Evolutionary conservation across 2,888 invertebrate species (phyloP), one percentile per base, ranked within the genome.

Genomic region (Drosophila subsilvestris): DNA sequence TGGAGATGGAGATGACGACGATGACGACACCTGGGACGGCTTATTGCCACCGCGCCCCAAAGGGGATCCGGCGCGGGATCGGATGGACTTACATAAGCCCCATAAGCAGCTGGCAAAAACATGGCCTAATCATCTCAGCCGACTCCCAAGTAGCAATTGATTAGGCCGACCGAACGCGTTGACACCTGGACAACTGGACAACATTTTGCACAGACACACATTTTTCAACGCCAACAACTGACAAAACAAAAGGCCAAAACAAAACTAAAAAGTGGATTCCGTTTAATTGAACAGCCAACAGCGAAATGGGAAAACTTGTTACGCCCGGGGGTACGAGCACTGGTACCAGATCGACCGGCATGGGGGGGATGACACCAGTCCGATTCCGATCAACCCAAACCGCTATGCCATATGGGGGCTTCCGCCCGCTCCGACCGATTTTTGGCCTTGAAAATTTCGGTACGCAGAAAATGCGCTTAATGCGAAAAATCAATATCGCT

Each of bases 401-500:
- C 22, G 55, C 32, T 9, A n/a, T 51, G 44, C 29, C 53, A 43
- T 37, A n/a, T 37, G 37, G 37, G 6, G 14, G 37, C 20, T 63
- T 18, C 57, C 62, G 44, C 37, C 54, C 18, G 51, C 43, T 17
- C 63, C 25, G 27, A n/a, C 25, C 58, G 74, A 69, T 67, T 61
- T 51, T 84, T 85, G 89, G 87, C 85, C 85, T 85, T 85, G 89
- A 85, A 85, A 87, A 83, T 79, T 76, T 37, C 63, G 79, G 85
- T 78, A 74, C 85, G 85, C 85, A 85, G 85, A 87, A 88, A 88
- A 85, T 80, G 89, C 87, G 85, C 85, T 89, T 89, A 88, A 89
- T 89, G 79, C 74, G 73, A 88, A 88, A 85, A 89, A 87, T 88
- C 89, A 88, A 89, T 89, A 85, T 72, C 75, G 79, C 79, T 68